These are phyloP conservation scores for Idaea biselata DNA, from an alignment of 2,888 invertebrate genomes.

Conservation along the genomic window DNA sequence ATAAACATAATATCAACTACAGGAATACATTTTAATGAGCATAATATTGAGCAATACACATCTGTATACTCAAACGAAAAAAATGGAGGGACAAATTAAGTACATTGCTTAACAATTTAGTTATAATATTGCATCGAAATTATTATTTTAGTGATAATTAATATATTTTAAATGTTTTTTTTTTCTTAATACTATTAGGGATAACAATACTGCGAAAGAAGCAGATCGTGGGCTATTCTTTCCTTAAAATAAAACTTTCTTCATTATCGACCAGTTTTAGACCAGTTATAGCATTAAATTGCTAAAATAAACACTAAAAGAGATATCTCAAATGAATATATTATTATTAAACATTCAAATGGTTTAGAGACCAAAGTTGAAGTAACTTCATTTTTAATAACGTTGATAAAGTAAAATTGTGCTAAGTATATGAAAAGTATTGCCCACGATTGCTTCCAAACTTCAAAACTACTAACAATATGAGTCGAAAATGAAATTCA, in stretches of 20 bases:
- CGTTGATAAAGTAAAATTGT: too few species aligned
- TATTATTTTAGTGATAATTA: slow-evolving; percentile 30
- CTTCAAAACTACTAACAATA: not conserved
- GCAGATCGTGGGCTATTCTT: slow-evolving; percentile 1
- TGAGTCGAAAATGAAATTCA: slow-evolving; percentile 29
- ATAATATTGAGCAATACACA: slow-evolving; percentile 72
- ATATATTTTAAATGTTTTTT: not conserved
- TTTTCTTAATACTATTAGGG: slow-evolving; percentile 6
- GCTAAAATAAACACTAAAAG: too few species aligned
- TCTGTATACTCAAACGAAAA: slow-evolving; percentile 65
- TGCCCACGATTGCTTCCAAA: not conserved
- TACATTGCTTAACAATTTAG: slow-evolving; percentile 59
- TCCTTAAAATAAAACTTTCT: not conserved
- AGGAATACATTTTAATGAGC: slow-evolving; percentile 63
- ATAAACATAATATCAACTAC: slow-evolving; percentile 49
- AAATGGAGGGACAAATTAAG: slow-evolving; percentile 54
- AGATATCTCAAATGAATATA: too few species aligned
- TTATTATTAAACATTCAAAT: too few species aligned
- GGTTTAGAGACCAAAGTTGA: too few species aligned
- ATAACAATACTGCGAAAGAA: slow-evolving; percentile 23
- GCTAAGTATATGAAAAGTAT: not conserved
- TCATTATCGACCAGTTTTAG: too few species aligned
- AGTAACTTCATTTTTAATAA: too few species aligned
- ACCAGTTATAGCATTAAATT: too few species aligned
- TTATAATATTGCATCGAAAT: slow-evolving; percentile 61